Base-by-base conservation (phyloP, 1,140 invertebrate genomes). In the Stegodyphus mimosarum region DNA sequence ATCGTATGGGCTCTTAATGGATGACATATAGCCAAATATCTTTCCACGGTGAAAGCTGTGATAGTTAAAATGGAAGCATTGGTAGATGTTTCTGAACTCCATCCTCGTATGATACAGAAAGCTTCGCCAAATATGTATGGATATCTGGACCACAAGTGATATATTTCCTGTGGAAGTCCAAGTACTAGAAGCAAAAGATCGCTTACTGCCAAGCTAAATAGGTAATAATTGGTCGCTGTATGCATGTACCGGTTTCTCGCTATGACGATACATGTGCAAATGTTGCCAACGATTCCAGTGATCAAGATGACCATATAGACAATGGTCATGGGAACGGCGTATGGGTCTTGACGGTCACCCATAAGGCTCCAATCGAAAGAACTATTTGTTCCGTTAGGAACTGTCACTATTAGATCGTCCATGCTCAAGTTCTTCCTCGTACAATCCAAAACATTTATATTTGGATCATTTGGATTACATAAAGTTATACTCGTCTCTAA, bases 41-140 rank as follows among this genome's bases (percentile, higher is more conserved):
- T 91, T 90, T 99, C 97, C 5, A 98, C 93, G 0, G 97, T 98
- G 90, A 99, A 99, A 6, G 96, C 95, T 0, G 95, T 96, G 69
- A 97, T 97, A 10, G 95, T 97, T 69, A 99, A 91, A 0, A 99
- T 95, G 0, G 97, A 97, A 0, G 97, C 97, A 90, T 98, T 97
- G 5, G 96, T 95, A 0, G 96, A 97, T 4, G 95, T 96, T 90
- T 98, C 97, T 0, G 95, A 94, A 1, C 95, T 92, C 64, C 97
- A 92, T 0, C 95, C 95, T 83, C 96, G 93, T 49, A 97, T 90
- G 7, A 97, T 92, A 90, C 96, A 98, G 90, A 98, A 96, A 2
- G 92, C 91, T 86, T 95, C 94, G 0, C 96, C 96, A 88, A 98
- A 97, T 10, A 95, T 91, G 90, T 97, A 98, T 0, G 96, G 96